Percentiles rank a stretch among this genome's conserved stretches.
Evolutionary conservation across 2,113 vertebrate species (phyloP).

Genomic region (Sigmodon hispidus): DNA sequence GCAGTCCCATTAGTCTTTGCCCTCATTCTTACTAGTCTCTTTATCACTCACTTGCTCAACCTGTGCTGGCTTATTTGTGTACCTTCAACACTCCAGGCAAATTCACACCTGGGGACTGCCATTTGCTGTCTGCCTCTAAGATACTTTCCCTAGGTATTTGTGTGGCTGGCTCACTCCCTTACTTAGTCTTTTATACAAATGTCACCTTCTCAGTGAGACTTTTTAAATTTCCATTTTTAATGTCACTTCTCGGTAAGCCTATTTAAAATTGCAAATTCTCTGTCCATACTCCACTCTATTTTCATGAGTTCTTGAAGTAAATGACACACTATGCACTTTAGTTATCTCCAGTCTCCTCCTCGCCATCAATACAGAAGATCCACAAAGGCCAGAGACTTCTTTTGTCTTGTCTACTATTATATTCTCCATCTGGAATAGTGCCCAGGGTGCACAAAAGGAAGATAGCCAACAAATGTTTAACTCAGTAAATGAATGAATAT

Average conservation of each 20-base stretch:
- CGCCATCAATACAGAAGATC: background rate
- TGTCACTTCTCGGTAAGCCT: constrained; percentile 7
- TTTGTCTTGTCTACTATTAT: background rate
- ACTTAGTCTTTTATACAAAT: constrained; percentile 53
- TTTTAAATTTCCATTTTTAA: constrained; percentile 53
- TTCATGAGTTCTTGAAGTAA: constrained; percentile 35
- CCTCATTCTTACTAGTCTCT: background rate
- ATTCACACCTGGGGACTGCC: background rate
- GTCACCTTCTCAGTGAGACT: constrained; percentile 38
- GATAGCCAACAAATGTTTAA: background rate
- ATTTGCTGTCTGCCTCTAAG: background rate
- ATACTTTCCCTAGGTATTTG: background rate
- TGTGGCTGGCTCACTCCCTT: background rate
- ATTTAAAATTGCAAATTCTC: constrained; percentile 39
- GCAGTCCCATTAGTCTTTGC: background rate
- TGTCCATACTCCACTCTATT: constrained; percentile 25
- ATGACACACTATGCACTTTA: background rate
- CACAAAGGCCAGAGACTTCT: background rate
- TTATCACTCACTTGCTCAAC: background rate
- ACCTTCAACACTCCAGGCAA: background rate
- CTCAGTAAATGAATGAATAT: background rate
- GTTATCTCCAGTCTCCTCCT: background rate
- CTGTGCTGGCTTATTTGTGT: background rate
- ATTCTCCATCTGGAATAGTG: background rate
- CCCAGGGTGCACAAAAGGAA: background rate